phyloP scores from a whole-genome alignment of 2,888 invertebrate genomes.

The Eulithis prunata region DNA sequence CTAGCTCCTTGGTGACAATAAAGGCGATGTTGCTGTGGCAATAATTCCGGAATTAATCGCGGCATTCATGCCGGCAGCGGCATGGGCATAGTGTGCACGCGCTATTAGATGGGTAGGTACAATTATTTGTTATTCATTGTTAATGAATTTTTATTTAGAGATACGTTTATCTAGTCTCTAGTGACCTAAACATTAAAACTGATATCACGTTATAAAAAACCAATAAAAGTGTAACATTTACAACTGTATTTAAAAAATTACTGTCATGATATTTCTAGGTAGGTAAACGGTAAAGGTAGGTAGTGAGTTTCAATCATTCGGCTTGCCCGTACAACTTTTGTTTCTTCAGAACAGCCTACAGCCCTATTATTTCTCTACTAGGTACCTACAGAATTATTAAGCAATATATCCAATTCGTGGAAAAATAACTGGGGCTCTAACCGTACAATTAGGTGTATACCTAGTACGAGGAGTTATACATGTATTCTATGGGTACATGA shows the following conservation, averaged over 20 bases:
- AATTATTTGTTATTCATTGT: background rate
- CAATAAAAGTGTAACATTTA: too few relatives aligned
- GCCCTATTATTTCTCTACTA: constrained; percentile 32
- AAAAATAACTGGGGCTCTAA: constrained; percentile 30
- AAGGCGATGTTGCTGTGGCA: too few relatives aligned
- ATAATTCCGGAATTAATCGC: too few relatives aligned
- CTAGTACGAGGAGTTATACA: constrained; percentile 27
- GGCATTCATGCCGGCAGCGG: too few relatives aligned
- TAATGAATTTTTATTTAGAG: background rate
- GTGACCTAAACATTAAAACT: background rate
- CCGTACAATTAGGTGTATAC: constrained; percentile 29
- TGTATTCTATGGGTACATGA: constrained; percentile 37
- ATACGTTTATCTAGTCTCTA: background rate
- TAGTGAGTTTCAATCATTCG: too few relatives aligned
- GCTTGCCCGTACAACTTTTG: background rate
- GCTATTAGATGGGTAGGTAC: too few relatives aligned
- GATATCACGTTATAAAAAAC: background rate
- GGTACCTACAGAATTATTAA: constrained; percentile 21
- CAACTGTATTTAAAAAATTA: too few relatives aligned
- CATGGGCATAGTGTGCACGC: too few relatives aligned
- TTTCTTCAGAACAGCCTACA: constrained; percentile 22
- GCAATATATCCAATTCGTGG: constrained; percentile 31
- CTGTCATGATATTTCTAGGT: too few relatives aligned
- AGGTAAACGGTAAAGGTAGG: too few relatives aligned
- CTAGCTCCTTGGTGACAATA: too few relatives aligned